Evolutionary conservation across 1,140 invertebrate species (phyloP).

Genomic region (Teleogryllus occipitalis): DNA sequence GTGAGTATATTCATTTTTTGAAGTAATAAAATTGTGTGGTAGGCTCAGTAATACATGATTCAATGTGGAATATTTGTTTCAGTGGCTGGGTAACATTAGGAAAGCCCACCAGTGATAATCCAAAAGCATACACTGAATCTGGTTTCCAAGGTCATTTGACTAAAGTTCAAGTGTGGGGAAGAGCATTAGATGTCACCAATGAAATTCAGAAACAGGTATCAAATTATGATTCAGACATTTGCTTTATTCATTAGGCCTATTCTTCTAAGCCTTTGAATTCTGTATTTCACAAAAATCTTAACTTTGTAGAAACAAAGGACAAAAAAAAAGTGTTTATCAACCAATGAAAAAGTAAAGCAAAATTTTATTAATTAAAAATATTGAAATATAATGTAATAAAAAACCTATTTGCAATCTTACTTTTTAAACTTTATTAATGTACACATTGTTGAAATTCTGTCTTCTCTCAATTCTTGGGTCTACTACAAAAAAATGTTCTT

Average conservation of each 20-base stretch:
- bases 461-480: neutral
- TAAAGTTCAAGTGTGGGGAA: conserved; percentile 89
- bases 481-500: neutral
- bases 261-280: neutral
- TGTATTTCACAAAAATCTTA: too few relatives aligned
- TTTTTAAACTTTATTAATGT: too few relatives aligned
- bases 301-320: too few relatives aligned
- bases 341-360: too few relatives aligned
- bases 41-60: neutral
- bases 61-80: conserved; percentile 16
- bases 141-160: conserved; percentile 93
- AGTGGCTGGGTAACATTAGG: conserved; percentile 90
- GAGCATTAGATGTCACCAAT: conserved; percentile 79
- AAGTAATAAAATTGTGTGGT: neutral
- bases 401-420: too few relatives aligned
- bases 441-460: too few relatives aligned
- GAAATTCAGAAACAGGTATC: conserved; percentile 87
- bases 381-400: too few relatives aligned
- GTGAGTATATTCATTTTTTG: conserved; percentile 44
- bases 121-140: conserved; percentile 67
- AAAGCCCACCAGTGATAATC: conserved; percentile 59
- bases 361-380: too few relatives aligned
- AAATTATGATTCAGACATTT: neutral
- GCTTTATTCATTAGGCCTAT: too few relatives aligned
- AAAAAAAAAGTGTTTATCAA: too few relatives aligned